A percentile compares a stretch with the other conserved stretches of the same genome.
Evolutionary conservation across 1,140 invertebrate species (phyloP).

Genomic region (Sipha flava): DNA sequence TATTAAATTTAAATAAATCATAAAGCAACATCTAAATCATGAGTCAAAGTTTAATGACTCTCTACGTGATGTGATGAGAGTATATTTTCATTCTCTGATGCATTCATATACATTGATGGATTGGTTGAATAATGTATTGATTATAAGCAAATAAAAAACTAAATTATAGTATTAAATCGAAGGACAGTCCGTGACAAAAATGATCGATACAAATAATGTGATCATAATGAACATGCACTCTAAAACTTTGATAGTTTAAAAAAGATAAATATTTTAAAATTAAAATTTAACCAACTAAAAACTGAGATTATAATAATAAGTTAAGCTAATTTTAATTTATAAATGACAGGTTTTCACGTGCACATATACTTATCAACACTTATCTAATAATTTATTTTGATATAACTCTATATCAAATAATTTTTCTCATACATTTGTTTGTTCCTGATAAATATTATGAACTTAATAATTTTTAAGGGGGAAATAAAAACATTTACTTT

Average conservation of each 20-base stretch:
- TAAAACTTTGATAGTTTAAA: neutral
- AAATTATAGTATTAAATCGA: neutral
- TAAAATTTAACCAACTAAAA: neutral
- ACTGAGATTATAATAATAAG: neutral
- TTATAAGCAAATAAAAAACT: neutral
- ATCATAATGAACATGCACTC: neutral
- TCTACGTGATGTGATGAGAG: neutral
- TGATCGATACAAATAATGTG: neutral
- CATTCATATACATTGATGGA: neutral
- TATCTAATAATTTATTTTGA: too few species aligned
- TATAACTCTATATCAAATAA: too few species aligned
- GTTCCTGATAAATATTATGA: too few species aligned
- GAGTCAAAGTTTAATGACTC: neutral
- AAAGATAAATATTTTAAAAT: neutral
- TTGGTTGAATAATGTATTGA: neutral
- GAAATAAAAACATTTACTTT: too few species aligned
- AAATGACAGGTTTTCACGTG: too few species aligned
- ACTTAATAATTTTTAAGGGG: too few species aligned
- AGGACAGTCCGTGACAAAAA: neutral
- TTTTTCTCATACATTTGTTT: too few species aligned
- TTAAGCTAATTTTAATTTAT: too few species aligned
- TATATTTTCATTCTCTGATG: neutral
- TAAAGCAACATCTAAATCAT: neutral
- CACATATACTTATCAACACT: neutral
- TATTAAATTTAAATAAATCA: neutral